Conservation (phyloP, 2,888 invertebrate genomes). For the Caenorhabditis uteleia region DNA sequence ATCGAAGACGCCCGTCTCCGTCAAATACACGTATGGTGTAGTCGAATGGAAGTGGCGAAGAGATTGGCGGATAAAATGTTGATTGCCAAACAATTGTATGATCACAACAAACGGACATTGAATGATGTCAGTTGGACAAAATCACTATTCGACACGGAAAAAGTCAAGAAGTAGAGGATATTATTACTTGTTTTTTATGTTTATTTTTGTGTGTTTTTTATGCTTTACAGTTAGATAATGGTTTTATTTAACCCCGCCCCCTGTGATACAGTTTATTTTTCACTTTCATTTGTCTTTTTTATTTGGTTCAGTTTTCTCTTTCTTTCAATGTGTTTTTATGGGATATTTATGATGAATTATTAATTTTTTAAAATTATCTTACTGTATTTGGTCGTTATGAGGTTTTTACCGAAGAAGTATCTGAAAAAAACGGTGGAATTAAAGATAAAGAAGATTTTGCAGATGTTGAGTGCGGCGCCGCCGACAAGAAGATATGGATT, state of each 20-base stretch:
- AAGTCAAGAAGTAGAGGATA: neutral
- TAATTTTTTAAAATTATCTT: neutral
- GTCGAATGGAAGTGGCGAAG: constrained; percentile 47
- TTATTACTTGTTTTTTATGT: neutral
- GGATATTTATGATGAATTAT: neutral
- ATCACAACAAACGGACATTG: constrained; percentile 61
- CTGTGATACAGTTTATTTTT: too few relatives aligned
- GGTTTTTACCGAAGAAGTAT: neutral
- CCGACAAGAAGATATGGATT: constrained; percentile 48
- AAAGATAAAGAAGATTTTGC: neutral
- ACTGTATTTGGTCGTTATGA: neutral
- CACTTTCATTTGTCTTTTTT: neutral
- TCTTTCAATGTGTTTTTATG: neutral
- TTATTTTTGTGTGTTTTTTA: neutral
- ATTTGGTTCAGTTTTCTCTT: neutral
- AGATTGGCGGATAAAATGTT: constrained; percentile 59
- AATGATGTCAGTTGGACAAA: constrained; percentile 39
- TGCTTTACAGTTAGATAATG: too few relatives aligned
- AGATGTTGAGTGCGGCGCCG: constrained; percentile 35
- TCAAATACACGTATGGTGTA: constrained; percentile 51
- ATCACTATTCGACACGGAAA: constrained; percentile 22
- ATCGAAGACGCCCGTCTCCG: constrained; percentile 35
- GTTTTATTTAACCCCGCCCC: too few relatives aligned
- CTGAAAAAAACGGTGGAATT: neutral
- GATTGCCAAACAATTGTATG: constrained; percentile 65